Percentiles rank a stretch among this genome's conserved stretches.
Conservation (phyloP, 2,113 vertebrate genomes). For the Thunnus maccoyii region DNA sequence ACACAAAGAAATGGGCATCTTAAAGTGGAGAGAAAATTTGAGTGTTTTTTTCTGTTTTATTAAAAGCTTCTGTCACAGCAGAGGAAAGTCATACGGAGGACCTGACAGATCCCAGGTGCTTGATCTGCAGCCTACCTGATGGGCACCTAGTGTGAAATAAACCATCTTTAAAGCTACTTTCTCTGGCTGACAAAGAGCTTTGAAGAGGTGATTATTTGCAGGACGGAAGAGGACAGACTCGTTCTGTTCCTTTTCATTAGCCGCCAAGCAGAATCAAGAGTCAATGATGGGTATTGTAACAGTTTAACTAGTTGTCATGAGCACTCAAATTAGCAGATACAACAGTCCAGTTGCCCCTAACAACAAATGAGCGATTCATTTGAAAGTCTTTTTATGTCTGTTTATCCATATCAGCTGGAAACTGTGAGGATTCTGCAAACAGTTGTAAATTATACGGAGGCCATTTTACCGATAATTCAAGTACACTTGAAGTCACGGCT, state of each 20-base stretch:
- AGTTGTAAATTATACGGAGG: neutral
- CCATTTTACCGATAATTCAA: neutral
- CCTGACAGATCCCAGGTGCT: conserved; percentile 74
- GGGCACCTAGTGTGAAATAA: conserved; percentile 65
- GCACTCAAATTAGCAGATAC: neutral
- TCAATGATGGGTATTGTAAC: conserved; percentile 6
- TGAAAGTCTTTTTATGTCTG: neutral
- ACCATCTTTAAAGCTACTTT: conserved; percentile 61
- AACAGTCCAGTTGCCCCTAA: neutral
- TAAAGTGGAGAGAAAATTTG: conserved; percentile 68
- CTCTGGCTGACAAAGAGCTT: conserved; percentile 62
- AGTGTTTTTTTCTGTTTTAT: conserved; percentile 64
- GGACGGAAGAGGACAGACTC: conserved; percentile 10
- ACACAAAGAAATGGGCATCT: conserved; percentile 71
- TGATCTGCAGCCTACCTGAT: conserved; percentile 68
- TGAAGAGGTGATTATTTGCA: conserved; percentile 67
- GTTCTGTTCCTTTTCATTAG: conserved; percentile 69
- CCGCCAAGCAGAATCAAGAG: conserved; percentile 49
- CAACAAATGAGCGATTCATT: neutral
- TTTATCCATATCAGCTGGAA: neutral
- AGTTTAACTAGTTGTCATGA: conserved; percentile 44
- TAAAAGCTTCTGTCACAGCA: conserved; percentile 73
- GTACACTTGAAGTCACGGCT: neutral
- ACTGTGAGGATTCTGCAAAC: neutral
- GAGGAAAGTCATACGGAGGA: conserved; percentile 62